A percentile compares a stretch with the other conserved stretches of the same genome.
phyloP scores from a whole-genome alignment of 1,140 invertebrate genomes.

The Melitaea cinxia region DNA sequence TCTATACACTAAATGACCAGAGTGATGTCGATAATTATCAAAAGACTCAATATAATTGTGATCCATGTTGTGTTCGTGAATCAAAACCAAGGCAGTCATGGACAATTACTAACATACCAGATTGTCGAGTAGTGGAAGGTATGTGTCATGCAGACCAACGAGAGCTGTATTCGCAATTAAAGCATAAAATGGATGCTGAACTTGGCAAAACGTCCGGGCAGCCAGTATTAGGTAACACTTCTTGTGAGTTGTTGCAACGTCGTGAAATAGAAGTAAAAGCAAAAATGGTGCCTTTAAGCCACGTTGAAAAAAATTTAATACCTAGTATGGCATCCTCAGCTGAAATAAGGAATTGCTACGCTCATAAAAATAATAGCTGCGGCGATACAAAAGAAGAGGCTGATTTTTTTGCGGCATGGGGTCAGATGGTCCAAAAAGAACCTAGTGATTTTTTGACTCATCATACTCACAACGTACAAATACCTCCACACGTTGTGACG shows the following conservation, averaged over 20 bases:
- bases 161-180: constrained; percentile 69
- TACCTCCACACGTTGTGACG: constrained; percentile 69
- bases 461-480: constrained; percentile 71
- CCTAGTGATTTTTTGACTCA: constrained; percentile 75
- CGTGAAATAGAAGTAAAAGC: constrained; percentile 73
- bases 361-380: constrained; percentile 73
- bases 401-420: constrained; percentile 79
- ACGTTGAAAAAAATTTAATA: constrained; percentile 74
- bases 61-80: constrained; percentile 64
- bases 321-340: constrained; percentile 65
- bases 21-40: constrained; percentile 63
- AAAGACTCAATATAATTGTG: constrained; percentile 67
- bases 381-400: constrained; percentile 73
- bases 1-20: constrained; percentile 67
- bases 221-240: constrained; percentile 53
- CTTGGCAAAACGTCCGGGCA: constrained; percentile 68
- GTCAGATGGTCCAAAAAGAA: constrained; percentile 80
- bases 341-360: constrained; percentile 64
- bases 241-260: constrained; percentile 65
- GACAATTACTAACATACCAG: constrained; percentile 73
- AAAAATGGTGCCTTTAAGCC: constrained; percentile 76
- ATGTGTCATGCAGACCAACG: constrained; percentile 68
- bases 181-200: constrained; percentile 74
- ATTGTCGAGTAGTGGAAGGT: constrained; percentile 65
- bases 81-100: constrained; percentile 75